Evolutionary conservation across 2,113 vertebrate species (phyloP).

Genomic region (Girardinichthys multiradiatus): DNA sequence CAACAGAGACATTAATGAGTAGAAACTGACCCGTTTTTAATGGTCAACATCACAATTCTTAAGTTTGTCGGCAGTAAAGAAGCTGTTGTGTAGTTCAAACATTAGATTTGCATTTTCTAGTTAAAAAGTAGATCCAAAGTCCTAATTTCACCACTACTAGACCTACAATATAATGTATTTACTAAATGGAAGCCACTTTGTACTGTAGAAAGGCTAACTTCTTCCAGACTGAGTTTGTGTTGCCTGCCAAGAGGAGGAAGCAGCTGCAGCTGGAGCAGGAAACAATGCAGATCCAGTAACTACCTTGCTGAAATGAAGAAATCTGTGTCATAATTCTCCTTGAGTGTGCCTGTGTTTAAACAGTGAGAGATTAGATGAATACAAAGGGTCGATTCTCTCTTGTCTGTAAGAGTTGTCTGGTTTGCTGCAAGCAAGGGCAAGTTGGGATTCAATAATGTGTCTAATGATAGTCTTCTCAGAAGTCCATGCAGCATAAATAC

Average conservation of each 20-base stretch:
- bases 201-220: constrained; percentile 43
- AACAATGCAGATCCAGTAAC: constrained; percentile 64
- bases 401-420: constrained; percentile 44
- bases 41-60: not conserved
- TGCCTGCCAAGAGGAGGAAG: constrained; percentile 64
- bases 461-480: constrained; percentile 76
- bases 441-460: constrained; percentile 71
- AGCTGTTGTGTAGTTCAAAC: not conserved
- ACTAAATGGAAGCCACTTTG: constrained; percentile 14
- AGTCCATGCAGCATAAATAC: constrained; percentile 72
- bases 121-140: not conserved
- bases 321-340: constrained; percentile 39
- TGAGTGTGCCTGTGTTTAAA: constrained; percentile 16
- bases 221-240: constrained; percentile 49
- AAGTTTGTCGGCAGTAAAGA: not conserved
- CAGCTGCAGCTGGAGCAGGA: constrained; percentile 58
- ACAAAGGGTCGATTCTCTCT: constrained; percentile 36
- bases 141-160: not conserved
- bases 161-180: constrained; percentile 1
- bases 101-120: not conserved
- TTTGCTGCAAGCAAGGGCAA: constrained; percentile 69
- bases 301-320: constrained; percentile 58
- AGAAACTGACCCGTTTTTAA: not conserved
- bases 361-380: constrained; percentile 32
- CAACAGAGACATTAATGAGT: not conserved